A percentile compares a stretch with the other conserved stretches of the same genome.
These are phyloP conservation scores for Hypsopygia costalis DNA, from an alignment of 2,888 invertebrate genomes.

Conservation along the genomic window DNA sequence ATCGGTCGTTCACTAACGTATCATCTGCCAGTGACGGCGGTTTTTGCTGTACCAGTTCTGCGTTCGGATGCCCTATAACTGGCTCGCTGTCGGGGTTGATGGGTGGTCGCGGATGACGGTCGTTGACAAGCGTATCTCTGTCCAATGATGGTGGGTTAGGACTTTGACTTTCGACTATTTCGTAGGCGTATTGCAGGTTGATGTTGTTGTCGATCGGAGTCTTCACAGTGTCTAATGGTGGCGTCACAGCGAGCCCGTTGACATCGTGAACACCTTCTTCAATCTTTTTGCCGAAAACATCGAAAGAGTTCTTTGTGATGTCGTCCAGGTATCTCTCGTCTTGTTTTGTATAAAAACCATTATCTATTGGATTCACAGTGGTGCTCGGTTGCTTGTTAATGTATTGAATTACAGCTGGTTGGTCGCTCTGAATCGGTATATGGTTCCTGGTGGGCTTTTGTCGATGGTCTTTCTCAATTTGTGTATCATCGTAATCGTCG, in stretches of 20 bases:
- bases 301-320: constrained; percentile 87
- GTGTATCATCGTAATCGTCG: constrained; percentile 65
- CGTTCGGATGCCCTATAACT: constrained; percentile 46
- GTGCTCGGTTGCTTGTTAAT: constrained; percentile 58
- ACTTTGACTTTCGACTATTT: constrained; percentile 55
- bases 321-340: constrained; percentile 85
- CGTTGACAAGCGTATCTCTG: constrained; percentile 86
- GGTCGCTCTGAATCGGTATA: constrained; percentile 55
- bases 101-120: constrained; percentile 83
- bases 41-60: constrained; percentile 50
- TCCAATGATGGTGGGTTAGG: constrained; percentile 76
- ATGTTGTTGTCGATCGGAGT: constrained; percentile 76
- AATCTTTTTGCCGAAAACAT: constrained; percentile 86
- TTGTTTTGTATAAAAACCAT: constrained; percentile 85
- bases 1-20: constrained; percentile 85
- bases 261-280: constrained; percentile 71
- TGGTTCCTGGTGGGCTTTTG: constrained; percentile 54
- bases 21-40: constrained; percentile 81
- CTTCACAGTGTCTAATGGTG: constrained; percentile 63
- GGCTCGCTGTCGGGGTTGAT: constrained; percentile 85
- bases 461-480: constrained; percentile 44
- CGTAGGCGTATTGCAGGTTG: constrained; percentile 77
- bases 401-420: constrained; percentile 46
- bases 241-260: constrained; percentile 68
- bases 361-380: constrained; percentile 79